Evolutionary conservation across 2,888 invertebrate species (phyloP), one percentile per base, ranked within the genome.

Genomic region (Oxyscelio sp.): DNA sequence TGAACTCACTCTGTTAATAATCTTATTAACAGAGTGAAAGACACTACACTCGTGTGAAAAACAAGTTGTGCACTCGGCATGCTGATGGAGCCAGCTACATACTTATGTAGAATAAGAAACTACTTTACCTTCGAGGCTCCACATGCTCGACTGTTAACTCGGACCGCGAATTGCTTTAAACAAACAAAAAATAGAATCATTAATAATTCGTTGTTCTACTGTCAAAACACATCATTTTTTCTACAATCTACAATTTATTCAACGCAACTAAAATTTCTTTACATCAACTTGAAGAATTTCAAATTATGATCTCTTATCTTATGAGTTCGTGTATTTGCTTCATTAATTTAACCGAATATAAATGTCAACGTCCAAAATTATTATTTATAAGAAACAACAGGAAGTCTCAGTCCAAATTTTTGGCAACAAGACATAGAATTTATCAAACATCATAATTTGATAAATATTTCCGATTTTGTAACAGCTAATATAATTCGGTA

Each of bases 91-190:
- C 91, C 90, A 92, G 88, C 90, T 90, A 87, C 90, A 86, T 78
- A 75, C 77, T 73, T 65, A 45, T 65, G 79, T 54, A 31, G 63
- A 75, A 58, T 87, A 87, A 85, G 75, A 86, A 90, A 87, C 91
- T 92, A 88, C 68, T 90, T 94, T 94, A 94, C 94, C 93, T 94
- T 91, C 93, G 93, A 87, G 92, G 92, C 86, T 93, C 93, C 90
- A 91, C 87, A 88, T 90, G 88, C 88, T 93, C 93, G 88, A 93
- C 91, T 75, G 92, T 92, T 91, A 94, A 92, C 91, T 92, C 91
- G 89, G 87, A 89, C 88, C 89, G 89, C 88, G 86, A 59, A 71
- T 89, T 88, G 92, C 93, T 93, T 92, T 89, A 91, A 89, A 89
- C 87, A 88, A 87, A 91, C 90, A 88, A 89, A 89, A 87, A 91